phyloP scores from a whole-genome alignment of 2,888 invertebrate genomes.

The Agrochola lychnidis region DNA sequence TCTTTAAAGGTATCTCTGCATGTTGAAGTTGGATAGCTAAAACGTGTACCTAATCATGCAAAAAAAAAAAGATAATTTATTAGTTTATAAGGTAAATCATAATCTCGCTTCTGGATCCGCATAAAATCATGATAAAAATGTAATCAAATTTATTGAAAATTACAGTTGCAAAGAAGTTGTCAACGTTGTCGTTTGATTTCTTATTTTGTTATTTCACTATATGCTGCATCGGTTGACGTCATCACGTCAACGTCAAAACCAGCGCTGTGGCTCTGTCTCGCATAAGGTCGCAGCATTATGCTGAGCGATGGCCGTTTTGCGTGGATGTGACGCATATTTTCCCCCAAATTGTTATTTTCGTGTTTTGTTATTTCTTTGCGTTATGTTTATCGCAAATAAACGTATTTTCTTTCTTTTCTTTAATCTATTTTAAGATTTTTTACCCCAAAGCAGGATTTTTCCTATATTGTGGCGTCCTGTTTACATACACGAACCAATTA shows the following conservation, averaged over 20 bases:
- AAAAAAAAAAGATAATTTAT: neutral
- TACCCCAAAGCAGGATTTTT: neutral
- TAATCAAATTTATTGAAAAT: neutral
- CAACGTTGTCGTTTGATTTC: neutral
- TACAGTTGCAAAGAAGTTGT: neutral
- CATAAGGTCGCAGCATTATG: too few species aligned
- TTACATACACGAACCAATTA: neutral
- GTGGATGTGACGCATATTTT: too few species aligned
- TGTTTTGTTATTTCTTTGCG: too few species aligned
- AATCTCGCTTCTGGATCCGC: neutral
- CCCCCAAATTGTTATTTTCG: too few species aligned
- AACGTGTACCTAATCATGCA: neutral
- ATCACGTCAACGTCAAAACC: too few species aligned
- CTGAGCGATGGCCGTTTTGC: too few species aligned
- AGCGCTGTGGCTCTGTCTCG: too few species aligned
- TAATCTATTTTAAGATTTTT: constrained; percentile 12
- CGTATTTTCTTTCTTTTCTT: too few species aligned
- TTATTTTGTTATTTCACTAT: too few species aligned
- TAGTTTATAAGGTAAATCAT: neutral
- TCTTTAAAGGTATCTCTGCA: too few species aligned
- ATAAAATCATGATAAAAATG: neutral
- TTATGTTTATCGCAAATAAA: too few species aligned
- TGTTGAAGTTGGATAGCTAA: neutral
- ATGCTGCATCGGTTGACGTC: too few species aligned
- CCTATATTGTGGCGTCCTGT: neutral